Evolutionary conservation across 2,888 invertebrate genomes (phyloP), one percentile per base, ranked within the genome.

Genomic region (Dexiosoma caninum): DNA sequence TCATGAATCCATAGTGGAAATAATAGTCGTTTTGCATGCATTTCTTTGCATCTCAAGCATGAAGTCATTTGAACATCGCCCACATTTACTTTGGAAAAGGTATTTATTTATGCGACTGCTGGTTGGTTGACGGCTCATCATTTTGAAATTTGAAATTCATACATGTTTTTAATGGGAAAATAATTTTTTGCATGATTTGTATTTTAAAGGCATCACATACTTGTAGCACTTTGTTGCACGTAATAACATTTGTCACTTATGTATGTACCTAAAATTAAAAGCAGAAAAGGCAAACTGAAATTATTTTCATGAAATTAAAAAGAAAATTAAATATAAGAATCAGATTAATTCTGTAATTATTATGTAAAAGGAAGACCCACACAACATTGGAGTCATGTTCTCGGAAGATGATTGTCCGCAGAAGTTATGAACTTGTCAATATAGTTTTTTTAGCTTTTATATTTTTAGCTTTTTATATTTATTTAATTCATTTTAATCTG

Each of bases 11-110:
- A 49, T 66, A 67, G 30, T 2, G 30, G 3, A 19, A n/a, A 5
- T 21, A 53, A 19, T n/a, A 42, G 40, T 42, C 67, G 42, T 42
- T 1, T 32, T 32, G 14, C 2, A 9, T 44, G 0, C 1, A 27
- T 16, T 19, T 27, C 49, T 35, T 46, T 9, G 5, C 19, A n/a
- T 37, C 19, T 66, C 19, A 46, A 40, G 27, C 57, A 76, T 77
- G 44, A 62, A 81, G 49, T 81, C 71, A 76, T 81, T 69, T 32
- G 2, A 19, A 9, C 51, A 70, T 57, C 79, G 64, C 79, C 74
- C 74, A 69, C 74, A 49, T 42, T 12, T 44, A 30, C 14, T 27
- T 42, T 23, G 37, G 19, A 57, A 53, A 14, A 57, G 30, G 40
- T 66, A 49, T 23, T 27, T 42, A 64, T 4, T 27, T 27, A 6